Evolutionary conservation across 2,888 invertebrate species (phyloP), one percentile per base, ranked within the genome.

Genomic region (Cheiracanthium punctorium): DNA sequence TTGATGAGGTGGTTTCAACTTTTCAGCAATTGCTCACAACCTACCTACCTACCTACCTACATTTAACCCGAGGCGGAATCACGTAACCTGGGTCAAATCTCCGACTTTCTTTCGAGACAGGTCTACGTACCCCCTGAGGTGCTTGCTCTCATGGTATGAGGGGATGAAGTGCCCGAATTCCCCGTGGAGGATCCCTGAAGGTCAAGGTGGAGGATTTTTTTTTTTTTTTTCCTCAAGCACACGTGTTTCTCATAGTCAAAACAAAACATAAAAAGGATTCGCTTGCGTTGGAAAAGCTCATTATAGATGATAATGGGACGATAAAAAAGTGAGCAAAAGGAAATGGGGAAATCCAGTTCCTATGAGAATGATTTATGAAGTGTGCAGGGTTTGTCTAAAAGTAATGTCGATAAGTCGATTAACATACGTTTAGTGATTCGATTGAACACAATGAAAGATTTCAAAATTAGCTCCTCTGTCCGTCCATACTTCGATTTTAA

Each of bases 121-220:
- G 58, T 58, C 58, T 58, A 17, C 20, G 24, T 24, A 24, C 20
- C 58, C 58, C 58, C 58, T 12, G 24, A 58, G 58, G 58, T 58
- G 58, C 5, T 12, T 58, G 58, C 5, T 12, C 43, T 48, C 24
- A 58, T 12, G 24, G 24, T 24, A 24, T 58, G 20, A 24, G 58
- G 24, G 58, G 17, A 48, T 10, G 43, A 17, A 17, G 5, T 48
- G 43, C 43, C 43, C 43, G 43, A 48, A 48, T 48, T 48, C 43
- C 12, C 24, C 7, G 4, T 4, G 8, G 4, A 8, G 58, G 5
- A 24, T 58, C 24, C 58, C 58, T 58, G 24, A 1, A 58, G 58
- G 58, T 58, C 58, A 58, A 58, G 58, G 58, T 58, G 58, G 58
- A 58, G 58, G n/a, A 24, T n/a, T n/a, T n/a, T n/a, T n/a, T n/a